Evolutionary conservation across 1,140 invertebrate genomes (phyloP), one percentile per base, ranked within the genome.

Genomic region (Hypothenemus hampei): DNA sequence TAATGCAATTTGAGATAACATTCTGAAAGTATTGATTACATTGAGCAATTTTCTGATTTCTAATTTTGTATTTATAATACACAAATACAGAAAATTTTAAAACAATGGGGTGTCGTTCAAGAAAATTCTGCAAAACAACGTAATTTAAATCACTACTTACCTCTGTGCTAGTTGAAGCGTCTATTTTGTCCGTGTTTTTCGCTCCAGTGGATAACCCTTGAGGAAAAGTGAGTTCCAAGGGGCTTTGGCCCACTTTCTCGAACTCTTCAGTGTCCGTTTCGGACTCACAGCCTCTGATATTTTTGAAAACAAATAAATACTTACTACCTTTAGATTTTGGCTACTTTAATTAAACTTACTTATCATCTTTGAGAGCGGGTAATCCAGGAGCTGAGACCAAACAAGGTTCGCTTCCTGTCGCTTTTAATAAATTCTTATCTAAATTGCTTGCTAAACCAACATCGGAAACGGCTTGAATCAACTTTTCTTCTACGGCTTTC

Each of bases 181-280:
- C 72, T 47, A 65, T 66, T 36, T 56, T 56, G 16, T 56, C 54
- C 10, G 49, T 24, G 13, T 13, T 55, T 49, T 39, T 67, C 48
- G 15, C 54, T 10, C 56, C 26, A 51, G 41, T 8, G 57, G 57
- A 18, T 53, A 47, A 11, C 58, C 48, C 24, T 64, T 65, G 62
- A 23, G 67, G 64, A 49, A 67, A 71, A 50, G 77, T 75, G 15
- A 74, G 69, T 26, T 81, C 77, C 13, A 75, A 72, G 0, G 75
- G 75, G 56, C 77, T 80, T 64, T 82, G 82, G 13, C 78, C 76
- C 15, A 90, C 79, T 66, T 86, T 87, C 67, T 91, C 87, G 71
- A 90, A 90, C 59, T 89, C 87, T 67, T 89, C 86, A 0, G 84
- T 86, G 62, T 90, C 86, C 0, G 85, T 87, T 73, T 89, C 86